Percentiles rank a stretch among this genome's conserved stretches.
phyloP scores from a whole-genome alignment of 2,888 invertebrate species.

The Noctua janthina region DNA sequence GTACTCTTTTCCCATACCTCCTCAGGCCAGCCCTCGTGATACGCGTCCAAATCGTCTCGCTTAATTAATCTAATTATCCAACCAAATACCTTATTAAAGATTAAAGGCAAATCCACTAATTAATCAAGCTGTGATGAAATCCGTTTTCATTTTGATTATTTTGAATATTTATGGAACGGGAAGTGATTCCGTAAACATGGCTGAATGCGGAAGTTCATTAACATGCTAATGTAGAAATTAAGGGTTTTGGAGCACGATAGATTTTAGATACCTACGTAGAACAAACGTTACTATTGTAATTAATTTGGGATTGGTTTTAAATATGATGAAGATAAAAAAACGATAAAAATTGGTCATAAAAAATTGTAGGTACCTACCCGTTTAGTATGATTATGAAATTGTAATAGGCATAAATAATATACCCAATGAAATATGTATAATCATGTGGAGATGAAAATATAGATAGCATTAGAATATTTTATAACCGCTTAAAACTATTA shows the following conservation, averaged over 20 bases:
- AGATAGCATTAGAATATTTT: not conserved
- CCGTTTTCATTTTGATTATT: slow-evolving; percentile 20
- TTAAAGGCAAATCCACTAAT: slow-evolving; percentile 17
- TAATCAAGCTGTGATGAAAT: slow-evolving; percentile 9
- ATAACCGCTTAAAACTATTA: not conserved
- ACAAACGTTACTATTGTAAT: slow-evolving; percentile 3
- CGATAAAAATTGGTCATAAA: not conserved
- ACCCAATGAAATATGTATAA: not conserved
- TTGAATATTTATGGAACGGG: slow-evolving; percentile 39
- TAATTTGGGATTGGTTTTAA: not conserved
- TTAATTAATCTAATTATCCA: not conserved
- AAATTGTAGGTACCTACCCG: not conserved
- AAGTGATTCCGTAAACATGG: slow-evolving; percentile 28
- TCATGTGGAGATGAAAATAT: not conserved
- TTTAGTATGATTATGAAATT: not conserved
- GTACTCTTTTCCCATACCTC: too few species aligned
- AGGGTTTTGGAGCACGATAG: slow-evolving; percentile 43
- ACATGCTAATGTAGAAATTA: slow-evolving; percentile 50
- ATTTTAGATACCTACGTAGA: not conserved
- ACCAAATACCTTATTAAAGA: not conserved
- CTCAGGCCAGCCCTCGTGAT: too few species aligned
- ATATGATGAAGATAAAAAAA: not conserved
- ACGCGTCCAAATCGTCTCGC: too few species aligned
- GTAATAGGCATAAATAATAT: not conserved
- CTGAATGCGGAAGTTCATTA: slow-evolving; percentile 48